Conservation (phyloP, 2,113 vertebrate genomes). For the Scomber japonicus region DNA sequence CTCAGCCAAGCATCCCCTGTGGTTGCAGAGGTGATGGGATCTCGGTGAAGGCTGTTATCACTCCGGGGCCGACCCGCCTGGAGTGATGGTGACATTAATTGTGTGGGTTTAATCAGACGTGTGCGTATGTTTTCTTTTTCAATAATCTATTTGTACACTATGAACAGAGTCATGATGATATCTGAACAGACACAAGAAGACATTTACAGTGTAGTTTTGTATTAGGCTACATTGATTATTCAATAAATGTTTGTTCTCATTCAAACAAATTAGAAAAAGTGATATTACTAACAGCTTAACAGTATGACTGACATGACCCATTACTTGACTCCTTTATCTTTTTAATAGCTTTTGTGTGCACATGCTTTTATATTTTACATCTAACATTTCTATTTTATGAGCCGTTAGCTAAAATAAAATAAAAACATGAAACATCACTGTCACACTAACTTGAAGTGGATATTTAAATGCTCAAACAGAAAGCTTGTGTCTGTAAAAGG, state of each 20-base stretch:
- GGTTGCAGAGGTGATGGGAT: conserved; percentile 9
- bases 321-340: not conserved
- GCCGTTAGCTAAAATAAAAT: not conserved
- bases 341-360: not conserved
- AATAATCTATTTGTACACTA: no score
- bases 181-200: no score
- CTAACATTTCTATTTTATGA: not conserved
- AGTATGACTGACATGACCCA: not conserved
- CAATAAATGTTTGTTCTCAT: no score
- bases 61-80: not conserved
- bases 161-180: no score
- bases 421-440: not conserved
- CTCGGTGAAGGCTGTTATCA: not conserved
- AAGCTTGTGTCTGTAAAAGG: not conserved
- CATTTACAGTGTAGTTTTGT: no score
- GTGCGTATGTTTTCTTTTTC: not conserved
- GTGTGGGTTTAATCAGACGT: conserved; percentile 2
- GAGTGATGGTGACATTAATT: not conserved
- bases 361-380: not conserved
- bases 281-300: no score
- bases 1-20: not conserved
- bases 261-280: no score
- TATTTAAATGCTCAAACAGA: not conserved
- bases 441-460: not conserved
- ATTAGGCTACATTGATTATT: not conserved